These are phyloP conservation scores for Montipora capricornis DNA, from an alignment of 64 coral and sea anemone species.

Conservation along the genomic window DNA sequence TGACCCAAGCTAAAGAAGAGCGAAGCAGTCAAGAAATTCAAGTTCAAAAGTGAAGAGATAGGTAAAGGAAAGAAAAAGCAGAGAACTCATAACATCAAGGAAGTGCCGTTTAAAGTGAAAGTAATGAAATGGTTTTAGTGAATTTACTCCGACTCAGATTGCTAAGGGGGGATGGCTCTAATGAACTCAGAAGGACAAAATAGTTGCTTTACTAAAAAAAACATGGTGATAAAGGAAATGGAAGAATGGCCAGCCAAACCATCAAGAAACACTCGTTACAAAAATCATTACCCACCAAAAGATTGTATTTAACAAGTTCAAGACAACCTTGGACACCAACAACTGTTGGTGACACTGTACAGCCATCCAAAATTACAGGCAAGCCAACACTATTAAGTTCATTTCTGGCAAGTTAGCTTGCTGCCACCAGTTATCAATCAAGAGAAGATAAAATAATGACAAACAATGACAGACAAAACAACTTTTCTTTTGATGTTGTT, in stretches of 20 bases:
- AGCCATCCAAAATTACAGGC: conserved; percentile 55
- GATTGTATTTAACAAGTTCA: conserved; percentile 23
- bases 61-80: neutral
- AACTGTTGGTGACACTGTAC: conserved; percentile 27
- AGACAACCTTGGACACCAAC: conserved; percentile 48
- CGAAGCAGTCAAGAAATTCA: neutral
- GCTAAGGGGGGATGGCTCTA: too few relatives aligned
- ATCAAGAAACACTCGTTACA: neutral
- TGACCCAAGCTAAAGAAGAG: neutral
- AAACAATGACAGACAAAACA: neutral
- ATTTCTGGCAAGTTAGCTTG: neutral
- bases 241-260: conserved; percentile 19
- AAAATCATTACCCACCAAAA: neutral
- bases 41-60: neutral
- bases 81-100: neutral
- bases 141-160: too few relatives aligned
- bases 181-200: neutral
- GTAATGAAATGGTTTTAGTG: too few relatives aligned
- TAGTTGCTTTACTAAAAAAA: neutral
- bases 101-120: too few relatives aligned
- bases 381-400: neutral
- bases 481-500: conserved; percentile 31
- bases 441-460: conserved; percentile 76
- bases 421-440: conserved; percentile 40
- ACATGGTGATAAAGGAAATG: neutral